Evolutionary conservation across 64 coral and sea anemone genomes (phyloP).

Genomic region (Stichodactyla helianthus): DNA sequence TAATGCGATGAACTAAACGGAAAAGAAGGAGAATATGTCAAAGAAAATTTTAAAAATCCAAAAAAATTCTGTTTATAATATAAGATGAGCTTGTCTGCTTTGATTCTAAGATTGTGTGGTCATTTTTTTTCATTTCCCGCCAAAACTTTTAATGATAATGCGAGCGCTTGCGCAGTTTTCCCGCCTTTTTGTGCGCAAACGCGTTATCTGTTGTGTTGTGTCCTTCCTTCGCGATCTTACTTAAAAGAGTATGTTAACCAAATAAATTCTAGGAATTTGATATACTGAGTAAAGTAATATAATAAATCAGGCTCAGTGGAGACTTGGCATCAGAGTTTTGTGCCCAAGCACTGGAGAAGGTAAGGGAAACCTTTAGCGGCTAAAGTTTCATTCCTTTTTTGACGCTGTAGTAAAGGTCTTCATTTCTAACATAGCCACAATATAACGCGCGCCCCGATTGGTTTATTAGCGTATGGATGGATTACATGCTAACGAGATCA

Average conservation of each 20-base stretch:
- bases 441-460: too few relatives aligned
- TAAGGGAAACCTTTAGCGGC: too few relatives aligned
- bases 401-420: too few relatives aligned
- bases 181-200: background rate
- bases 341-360: background rate
- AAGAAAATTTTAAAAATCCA: background rate
- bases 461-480: too few relatives aligned
- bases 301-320: background rate
- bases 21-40: background rate
- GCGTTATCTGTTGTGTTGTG: background rate
- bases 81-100: too few relatives aligned
- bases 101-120: background rate
- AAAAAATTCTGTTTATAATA: background rate
- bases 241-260: background rate
- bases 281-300: too few relatives aligned
- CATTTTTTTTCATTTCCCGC: background rate
- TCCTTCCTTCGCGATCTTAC: background rate
- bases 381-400: too few relatives aligned
- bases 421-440: too few relatives aligned
- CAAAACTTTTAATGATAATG: background rate
- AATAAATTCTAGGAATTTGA: too few relatives aligned
- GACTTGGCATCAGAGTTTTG: background rate
- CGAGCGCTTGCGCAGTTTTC: background rate
- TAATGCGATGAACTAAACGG: conserved; percentile 49
- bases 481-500: too few relatives aligned